Percentiles rank a stretch among this genome's conserved stretches.
Conservation (phyloP, 2,888 invertebrate species). For the Eumerus sabulonum region DNA sequence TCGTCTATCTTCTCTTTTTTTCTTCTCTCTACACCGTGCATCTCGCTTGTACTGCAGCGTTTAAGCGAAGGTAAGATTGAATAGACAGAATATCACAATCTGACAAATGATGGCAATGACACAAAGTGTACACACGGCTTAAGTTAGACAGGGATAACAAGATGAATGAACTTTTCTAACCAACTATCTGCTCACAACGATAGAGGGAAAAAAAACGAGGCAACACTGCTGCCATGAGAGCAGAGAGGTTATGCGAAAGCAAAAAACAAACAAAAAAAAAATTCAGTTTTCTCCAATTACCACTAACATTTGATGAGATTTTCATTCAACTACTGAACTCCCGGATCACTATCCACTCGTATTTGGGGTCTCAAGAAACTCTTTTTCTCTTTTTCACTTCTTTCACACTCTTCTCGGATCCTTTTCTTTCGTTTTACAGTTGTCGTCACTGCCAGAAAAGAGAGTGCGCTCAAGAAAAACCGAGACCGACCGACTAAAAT, state of each 20-base stretch:
- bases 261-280: slow-evolving; percentile 18
- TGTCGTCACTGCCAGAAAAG: slow-evolving; percentile 54
- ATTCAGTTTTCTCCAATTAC: slow-evolving; percentile 24
- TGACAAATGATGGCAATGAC: slow-evolving; percentile 54
- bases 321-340: slow-evolving; percentile 1
- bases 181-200: no score
- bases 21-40: slow-evolving; percentile 3
- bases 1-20: slow-evolving; percentile 33
- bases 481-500: slow-evolving; percentile 14
- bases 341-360: no score
- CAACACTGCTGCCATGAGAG: no score
- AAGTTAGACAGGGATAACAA: slow-evolving; percentile 26
- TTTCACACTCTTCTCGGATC: slow-evolving; percentile 13
- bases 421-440: slow-evolving; percentile 23
- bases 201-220: no score
- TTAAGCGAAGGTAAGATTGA: slow-evolving; percentile 25
- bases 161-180: slow-evolving; percentile 6
- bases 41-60: slow-evolving; percentile 35
- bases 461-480: slow-evolving; percentile 51
- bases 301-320: slow-evolving; percentile 33
- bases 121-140: slow-evolving; percentile 45
- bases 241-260: background rate
- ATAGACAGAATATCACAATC: slow-evolving; percentile 46
- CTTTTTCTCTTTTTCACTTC: background rate
- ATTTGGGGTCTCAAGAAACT: no score